Evolutionary conservation across 2,797 vertebrate genomes (phyloP).

Genomic region (Ceryle rudis): DNA sequence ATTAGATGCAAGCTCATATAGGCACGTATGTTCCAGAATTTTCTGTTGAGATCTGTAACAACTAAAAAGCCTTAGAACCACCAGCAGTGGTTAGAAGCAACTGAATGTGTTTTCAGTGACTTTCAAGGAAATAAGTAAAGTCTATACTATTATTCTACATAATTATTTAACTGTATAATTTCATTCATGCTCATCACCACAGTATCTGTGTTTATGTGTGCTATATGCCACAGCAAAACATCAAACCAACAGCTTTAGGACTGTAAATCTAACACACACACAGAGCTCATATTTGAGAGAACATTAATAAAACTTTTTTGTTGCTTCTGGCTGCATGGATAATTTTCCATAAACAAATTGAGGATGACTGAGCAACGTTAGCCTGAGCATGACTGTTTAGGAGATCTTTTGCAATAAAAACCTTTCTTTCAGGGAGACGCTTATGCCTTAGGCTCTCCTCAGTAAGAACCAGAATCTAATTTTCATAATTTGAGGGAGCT

Average conservation of each 20-base stretch:
- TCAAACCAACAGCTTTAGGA: not conserved
- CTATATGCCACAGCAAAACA: not conserved
- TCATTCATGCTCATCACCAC: not conserved
- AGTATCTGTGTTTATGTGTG: not conserved
- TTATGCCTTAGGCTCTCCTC: not conserved
- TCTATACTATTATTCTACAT: not conserved
- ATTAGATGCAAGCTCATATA: not conserved
- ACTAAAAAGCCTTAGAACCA: not conserved
- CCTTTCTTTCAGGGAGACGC: not conserved
- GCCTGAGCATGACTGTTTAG: not conserved
- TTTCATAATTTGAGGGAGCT: slow-evolving; percentile 22
- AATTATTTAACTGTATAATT: not conserved
- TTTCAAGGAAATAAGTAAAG: not conserved
- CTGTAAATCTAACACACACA: not conserved
- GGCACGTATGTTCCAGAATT: not conserved
- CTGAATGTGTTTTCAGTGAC: not conserved
- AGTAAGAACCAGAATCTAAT: not conserved
- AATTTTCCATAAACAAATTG: slow-evolving; percentile 36
- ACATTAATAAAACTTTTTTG: not conserved
- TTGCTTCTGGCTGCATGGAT: slow-evolving; percentile 29
- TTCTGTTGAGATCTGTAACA: not conserved
- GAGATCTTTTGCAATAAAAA: slow-evolving; percentile 9
- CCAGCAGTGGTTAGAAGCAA: not conserved
- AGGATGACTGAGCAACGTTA: slow-evolving; percentile 11
- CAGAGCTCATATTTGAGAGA: not conserved